A percentile compares a stretch with the other conserved stretches of the same genome.
Conservation (phyloP, 2,113 vertebrate genomes). For the Lepus americanus region DNA sequence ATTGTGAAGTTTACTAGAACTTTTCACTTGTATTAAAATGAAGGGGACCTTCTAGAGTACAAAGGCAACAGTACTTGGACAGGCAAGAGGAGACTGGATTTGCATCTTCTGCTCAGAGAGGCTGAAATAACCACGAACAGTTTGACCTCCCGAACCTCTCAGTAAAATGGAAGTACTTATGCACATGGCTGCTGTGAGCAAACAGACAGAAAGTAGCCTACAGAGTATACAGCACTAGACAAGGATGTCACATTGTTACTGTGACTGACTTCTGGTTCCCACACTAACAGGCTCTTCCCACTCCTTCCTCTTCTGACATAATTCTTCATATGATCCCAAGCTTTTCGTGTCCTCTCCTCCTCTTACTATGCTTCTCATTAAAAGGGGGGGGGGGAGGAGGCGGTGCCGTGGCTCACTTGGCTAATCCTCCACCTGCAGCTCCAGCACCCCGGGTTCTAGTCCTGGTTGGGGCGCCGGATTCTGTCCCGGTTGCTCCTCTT, state of each 20-base stretch:
- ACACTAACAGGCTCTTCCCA: not conserved
- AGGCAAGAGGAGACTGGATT: not conserved
- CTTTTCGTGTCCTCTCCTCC: not conserved
- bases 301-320: not conserved
- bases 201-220: not conserved
- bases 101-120: not conserved
- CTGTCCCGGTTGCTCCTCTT: no score
- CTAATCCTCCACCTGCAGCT: no score
- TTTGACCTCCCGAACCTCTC: not conserved
- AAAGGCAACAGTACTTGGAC: constrained; percentile 41
- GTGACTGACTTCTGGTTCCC: not conserved
- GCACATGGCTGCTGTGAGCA: not conserved
- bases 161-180: not conserved
- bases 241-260: not conserved
- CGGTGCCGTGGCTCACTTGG: no score
- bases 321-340: not conserved
- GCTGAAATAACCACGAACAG: not conserved
- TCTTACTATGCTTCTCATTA: not conserved
- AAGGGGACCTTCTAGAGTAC: not conserved
- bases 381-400: not conserved
- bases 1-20: not conserved
- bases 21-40: constrained; percentile 23
- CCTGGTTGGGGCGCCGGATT: no score
- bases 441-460: no score
- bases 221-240: not conserved